Base-by-base conservation (phyloP, 2,797 vertebrate genomes). In the Monodelphis domestica region DNA sequence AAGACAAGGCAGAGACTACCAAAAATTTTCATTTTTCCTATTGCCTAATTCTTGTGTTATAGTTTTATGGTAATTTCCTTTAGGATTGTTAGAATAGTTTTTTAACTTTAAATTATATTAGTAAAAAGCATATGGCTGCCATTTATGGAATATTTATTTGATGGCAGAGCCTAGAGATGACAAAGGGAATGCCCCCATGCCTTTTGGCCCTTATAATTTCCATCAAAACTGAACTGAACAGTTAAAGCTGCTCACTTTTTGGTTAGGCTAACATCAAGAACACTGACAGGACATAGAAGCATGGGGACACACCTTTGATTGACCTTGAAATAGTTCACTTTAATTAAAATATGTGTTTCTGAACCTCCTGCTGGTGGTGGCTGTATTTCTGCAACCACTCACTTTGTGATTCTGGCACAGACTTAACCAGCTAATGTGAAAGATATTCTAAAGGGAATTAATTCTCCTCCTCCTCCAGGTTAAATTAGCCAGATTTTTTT, bases 341-440 rank as follows among this genome's bases (percentile, higher is more conserved):
- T 97, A 96, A 95, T 96, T 96, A 89, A 92, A 95, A 57, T 21
- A 0, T 4, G 26, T 93, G 88, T 92, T 70, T 87, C 87, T 21
- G 33, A 92, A 53, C 45, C 70, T 90, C 87, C 94, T 91, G 70
- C 88, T 1, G 10, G 52, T 12, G 33, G 93, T 50, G 53, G 78
- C 55, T 54, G 2, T 24, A 45, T 88, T 33, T 33, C 53, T 52
- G 29, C 89, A 90, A 88, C 50, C 45, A 29, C 50, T 54, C 17
- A 30, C 9, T 33, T 90, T 91, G 91, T 15, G 53, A 90, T 89
- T 33, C 78, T 45, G 0, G 0, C 87, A 2, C 21, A 45, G 70
- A 24, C 0, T 3, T 29, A 90, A 54, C 53, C 87, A 57, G 89
- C 63, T 78, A 0, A 33, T 17, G 88, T 70, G n/a, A 87, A 91